phyloP scores from a whole-genome alignment of 2,113 vertebrate genomes.

The Pogonocichla stellata region DNA sequence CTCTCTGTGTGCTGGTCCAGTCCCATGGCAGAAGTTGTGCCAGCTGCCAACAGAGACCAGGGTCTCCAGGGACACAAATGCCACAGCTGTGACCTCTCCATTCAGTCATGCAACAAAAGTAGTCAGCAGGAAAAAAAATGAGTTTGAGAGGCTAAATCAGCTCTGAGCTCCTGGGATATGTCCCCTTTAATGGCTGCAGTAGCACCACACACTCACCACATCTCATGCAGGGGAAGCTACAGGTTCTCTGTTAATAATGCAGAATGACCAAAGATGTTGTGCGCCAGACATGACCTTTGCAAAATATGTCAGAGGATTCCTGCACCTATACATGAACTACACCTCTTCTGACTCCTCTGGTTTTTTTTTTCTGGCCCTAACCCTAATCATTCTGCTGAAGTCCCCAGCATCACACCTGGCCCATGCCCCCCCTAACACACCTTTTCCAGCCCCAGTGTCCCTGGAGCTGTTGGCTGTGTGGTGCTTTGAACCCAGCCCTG shows the following conservation, averaged over 20 bases:
- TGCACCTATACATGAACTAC: background rate
- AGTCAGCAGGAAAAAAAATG: background rate
- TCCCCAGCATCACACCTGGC: fast-evolving
- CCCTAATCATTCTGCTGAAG: no score
- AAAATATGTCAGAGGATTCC: background rate
- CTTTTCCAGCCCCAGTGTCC: background rate
- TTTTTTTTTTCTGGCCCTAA: background rate
- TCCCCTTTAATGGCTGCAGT: background rate
- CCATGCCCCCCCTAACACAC: background rate
- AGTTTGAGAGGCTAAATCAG: background rate
- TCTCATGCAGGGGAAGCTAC: background rate
- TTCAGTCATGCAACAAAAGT: background rate
- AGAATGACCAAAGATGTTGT: background rate
- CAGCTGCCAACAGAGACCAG: fast-evolving
- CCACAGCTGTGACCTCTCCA: background rate
- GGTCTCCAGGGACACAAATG: background rate
- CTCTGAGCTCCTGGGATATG: background rate
- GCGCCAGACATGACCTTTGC: background rate
- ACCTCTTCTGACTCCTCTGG: background rate
- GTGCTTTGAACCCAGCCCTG: background rate
- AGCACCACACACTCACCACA: background rate
- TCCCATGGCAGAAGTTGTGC: background rate
- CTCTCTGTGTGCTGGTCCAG: background rate
- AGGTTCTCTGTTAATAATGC: background rate
- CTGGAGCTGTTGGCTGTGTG: fast-evolving